phyloP scores from a whole-genome alignment of 2,888 invertebrate genomes.

The Philhelius pedissequus region DNA sequence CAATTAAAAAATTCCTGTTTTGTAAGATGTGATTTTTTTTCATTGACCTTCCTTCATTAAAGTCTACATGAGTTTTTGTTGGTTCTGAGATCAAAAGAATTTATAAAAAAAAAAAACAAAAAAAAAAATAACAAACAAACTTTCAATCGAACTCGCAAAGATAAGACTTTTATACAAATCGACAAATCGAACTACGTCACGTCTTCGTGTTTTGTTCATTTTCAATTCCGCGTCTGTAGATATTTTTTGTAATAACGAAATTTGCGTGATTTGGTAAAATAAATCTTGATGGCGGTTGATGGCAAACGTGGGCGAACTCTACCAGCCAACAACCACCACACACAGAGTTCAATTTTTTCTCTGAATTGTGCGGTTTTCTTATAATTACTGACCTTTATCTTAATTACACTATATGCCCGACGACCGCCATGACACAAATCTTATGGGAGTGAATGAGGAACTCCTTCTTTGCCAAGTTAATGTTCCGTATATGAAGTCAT shows the following conservation, averaged over 20 bases:
- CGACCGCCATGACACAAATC: background rate
- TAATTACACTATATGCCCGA: slow-evolving; percentile 44
- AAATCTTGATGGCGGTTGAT: slow-evolving; percentile 25
- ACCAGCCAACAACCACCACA: slow-evolving; percentile 20
- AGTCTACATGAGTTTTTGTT: background rate
- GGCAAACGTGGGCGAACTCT: slow-evolving; percentile 39
- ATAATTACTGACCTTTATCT: slow-evolving; percentile 64
- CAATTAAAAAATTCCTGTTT: slow-evolving; percentile 36
- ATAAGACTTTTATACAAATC: too few species aligned
- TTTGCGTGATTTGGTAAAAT: slow-evolving; percentile 48
- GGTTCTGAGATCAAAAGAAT: background rate
- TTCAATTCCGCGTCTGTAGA: slow-evolving; percentile 5
- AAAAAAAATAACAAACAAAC: background rate
- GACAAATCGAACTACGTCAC: slow-evolving; percentile 34
- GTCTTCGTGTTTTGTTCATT: background rate
- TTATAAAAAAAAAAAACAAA: background rate
- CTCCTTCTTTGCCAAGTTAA: slow-evolving; percentile 10
- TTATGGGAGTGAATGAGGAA: slow-evolving; percentile 31
- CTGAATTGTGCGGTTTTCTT: slow-evolving; percentile 1
- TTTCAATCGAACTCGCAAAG: slow-evolving; percentile 33
- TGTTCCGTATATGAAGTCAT: background rate
- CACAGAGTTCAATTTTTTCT: slow-evolving; percentile 25
- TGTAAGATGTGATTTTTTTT: background rate
- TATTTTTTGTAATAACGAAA: background rate
- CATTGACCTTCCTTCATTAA: slow-evolving; percentile 36